These are phyloP conservation scores for Xiphydria camelus DNA, from an alignment of 2,888 invertebrate genomes.

Conservation along the genomic window DNA sequence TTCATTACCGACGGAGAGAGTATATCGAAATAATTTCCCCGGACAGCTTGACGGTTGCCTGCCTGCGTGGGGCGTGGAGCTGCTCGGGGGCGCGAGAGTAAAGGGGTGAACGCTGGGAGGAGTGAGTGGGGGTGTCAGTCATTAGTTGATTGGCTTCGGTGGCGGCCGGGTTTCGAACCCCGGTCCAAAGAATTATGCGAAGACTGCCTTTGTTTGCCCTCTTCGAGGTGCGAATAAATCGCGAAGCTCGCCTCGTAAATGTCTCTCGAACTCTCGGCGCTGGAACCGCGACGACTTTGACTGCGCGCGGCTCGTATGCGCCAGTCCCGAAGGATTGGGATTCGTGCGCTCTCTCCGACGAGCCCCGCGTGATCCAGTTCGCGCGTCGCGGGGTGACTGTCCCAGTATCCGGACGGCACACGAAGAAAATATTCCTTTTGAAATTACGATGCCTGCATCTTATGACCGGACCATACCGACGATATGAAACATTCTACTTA, in stretches of 20 bases:
- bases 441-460: no score
- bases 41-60: constrained; percentile 9
- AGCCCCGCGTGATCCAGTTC: no score
- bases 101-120: background rate
- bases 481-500: no score
- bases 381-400: no score
- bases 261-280: no score
- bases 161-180: constrained; percentile 19
- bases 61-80: constrained; percentile 13
- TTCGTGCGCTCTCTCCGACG: no score
- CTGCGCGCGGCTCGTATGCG: no score
- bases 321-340: no score
- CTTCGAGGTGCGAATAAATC: constrained; percentile 8
- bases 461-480: no score
- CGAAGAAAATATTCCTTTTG: no score
- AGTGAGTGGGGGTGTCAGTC: constrained; percentile 32
- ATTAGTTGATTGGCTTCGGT: constrained; percentile 40
- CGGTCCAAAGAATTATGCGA: constrained; percentile 20
- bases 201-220: constrained; percentile 18
- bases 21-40: constrained; percentile 16
- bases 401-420: no score
- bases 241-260: constrained; percentile 9
- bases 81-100: constrained; percentile 5
- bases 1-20: constrained; percentile 25
- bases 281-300: no score